Base-by-base conservation (phyloP, 2,797 vertebrate species). In the Decapterus maruadsi region DNA sequence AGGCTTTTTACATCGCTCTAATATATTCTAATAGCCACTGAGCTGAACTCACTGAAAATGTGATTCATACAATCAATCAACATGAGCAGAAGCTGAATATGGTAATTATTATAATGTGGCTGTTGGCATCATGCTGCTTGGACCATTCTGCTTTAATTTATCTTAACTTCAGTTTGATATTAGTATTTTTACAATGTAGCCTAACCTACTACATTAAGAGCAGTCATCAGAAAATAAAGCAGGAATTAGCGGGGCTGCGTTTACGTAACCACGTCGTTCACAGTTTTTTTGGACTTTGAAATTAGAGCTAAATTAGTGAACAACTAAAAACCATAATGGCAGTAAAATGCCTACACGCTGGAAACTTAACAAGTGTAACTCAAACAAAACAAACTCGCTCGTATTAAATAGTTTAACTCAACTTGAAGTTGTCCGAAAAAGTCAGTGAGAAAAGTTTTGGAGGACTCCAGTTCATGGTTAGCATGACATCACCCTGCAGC, bases 401-500 rank as follows among this genome's bases (percentile, higher is more conserved):
- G 20, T 9, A 34, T 34, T 26, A 26, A 34, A 8, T 8, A 36
- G 34, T 36, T 1, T 8, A 13, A 50, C 11, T 0, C 1, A 26
- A 48, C 14, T 1, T 34, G 11, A 42, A 6, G 34, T 8, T 36
- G 34, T 36, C 34, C 46, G n/a, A 0, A 19, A 22, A 11, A 9
- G 43, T 36, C 11, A 38, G 22, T 2, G 10, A 20, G 50, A 6
- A 69, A 80, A 78, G 53, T 71, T 75, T 36, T 0, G 4, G 8
- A 3, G 17, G 26, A 26, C 26, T 5, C 3, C 36, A 16, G 54
- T 73, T 46, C 20, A 12, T 66, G 2, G 74, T 64, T 3, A 38
- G 66, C 45, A 19, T 38, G 22, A 22, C 75, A 34, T 31, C 59
- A 20, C 0, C 13, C n/a, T 4, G 75, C 90, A 92, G 85, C 13